Base-by-base conservation (phyloP, 2,888 invertebrate genomes). In the Platycheirus albimanus region DNA sequence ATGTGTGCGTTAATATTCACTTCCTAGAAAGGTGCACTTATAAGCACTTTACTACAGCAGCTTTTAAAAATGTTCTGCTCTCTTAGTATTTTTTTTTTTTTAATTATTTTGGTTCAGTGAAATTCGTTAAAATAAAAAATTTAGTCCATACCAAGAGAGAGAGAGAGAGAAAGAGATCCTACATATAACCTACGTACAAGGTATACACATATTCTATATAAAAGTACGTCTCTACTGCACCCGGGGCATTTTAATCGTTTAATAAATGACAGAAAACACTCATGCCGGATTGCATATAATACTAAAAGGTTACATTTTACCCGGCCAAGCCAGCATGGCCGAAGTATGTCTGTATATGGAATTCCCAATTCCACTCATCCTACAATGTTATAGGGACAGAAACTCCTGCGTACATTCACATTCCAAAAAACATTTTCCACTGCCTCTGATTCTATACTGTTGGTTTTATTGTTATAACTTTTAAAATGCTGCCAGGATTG, bases 241-340 rank as follows among this genome's bases (percentile, higher is more conserved):
- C 41, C 41, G 74, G 63, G 20, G 56, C 38, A 80, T 58, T 70
- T 75, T 75, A 75, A 75, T 80, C 80, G 70, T 74, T 80, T 75
- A 80, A 75, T 80, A 75, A 75, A 80, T 75, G 69, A 80, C 58
- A 41, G 70, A 70, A 75, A 75, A 75, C 75, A 80, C 80, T 75
- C 80, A 75, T 80, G 64, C 58, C 52, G 70, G 74, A 75, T 80
- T 58, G 75, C 75, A 80, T 69, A 64, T 75, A 75, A 75, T 75
- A 75, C 80, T 80, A 70, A 80, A 80, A 80, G 80, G 69, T 63
- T 80, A 75, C 70, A 33, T 63, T 49, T 52, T 17, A 45, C 52
- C 20, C n/a, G 45, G 24, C 28, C 33, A n/a, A n/a, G n/a, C n/a
- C n/a, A 43, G 13, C 36, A 47, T 54, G 30, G 56, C 24, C 19